Evolutionary conservation across 2,888 invertebrate species (phyloP), one percentile per base, ranked within the genome.

Genomic region (Caenorhabditis sp.): DNA sequence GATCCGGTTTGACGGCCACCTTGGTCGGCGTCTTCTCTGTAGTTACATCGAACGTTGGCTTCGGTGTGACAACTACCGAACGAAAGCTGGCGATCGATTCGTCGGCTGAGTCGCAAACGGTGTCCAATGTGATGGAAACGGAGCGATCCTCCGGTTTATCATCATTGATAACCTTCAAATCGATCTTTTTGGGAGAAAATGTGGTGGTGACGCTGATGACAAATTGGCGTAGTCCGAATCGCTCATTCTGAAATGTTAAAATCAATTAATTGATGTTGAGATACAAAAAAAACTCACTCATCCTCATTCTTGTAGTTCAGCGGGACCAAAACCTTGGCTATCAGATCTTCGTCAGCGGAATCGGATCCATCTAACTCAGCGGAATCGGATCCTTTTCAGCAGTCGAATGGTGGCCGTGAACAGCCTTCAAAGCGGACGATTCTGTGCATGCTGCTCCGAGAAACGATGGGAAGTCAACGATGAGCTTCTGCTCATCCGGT

Each of bases 11-110:
- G 18, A 15, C 47, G 2, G 22, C 18, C 18, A 47, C 47, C 18
- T 58, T 58, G 11, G 47, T 69, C 18, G 58, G 69, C 15, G 69
- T 69, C n/a, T n/a, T n/a, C n/a, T n/a, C n/a, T n/a, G n/a, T n/a
- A n/a, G n/a, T n/a, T n/a, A n/a, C 40, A 2, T 40, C 40, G 40
- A 40, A 60, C 24, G 70, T 60, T 51, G 70, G 70, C 13, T 61
- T 51, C 40, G 60, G 70, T 18, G 51, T 70, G 5, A 61, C 50
- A 6, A 50, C 28, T 3, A 6, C 20, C 3, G 70, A 70, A 5
- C 47, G 70, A 5, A 60, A 35, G 26, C 70, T 70, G 8, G 60
- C 60, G 2, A 60, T 40, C 47, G 60, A 61, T 9, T 51, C 70
- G 37, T 70, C 51, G 22, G 18, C 5, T 5, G 40, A 8, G 18